These are phyloP conservation scores for Rhadinocentrus ornatus DNA, from an alignment of 2,797 vertebrate genomes.

Conservation along the genomic window DNA sequence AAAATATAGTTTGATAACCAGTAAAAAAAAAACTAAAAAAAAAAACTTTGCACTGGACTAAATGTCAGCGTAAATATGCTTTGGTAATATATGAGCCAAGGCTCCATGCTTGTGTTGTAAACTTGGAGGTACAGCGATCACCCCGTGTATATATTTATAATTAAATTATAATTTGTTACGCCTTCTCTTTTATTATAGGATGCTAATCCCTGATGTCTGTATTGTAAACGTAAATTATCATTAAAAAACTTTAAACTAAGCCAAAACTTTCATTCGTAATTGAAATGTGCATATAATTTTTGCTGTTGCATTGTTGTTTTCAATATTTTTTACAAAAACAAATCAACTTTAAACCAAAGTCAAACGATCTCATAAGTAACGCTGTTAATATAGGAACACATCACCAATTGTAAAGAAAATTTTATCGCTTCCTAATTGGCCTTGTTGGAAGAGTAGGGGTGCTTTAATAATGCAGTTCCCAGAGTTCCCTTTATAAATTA, in stretches of 20 bases:
- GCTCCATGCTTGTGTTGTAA: not conserved
- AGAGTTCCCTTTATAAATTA: slow-evolving; percentile 5
- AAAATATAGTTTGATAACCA: not conserved
- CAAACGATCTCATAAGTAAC: not conserved
- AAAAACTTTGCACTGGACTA: not conserved
- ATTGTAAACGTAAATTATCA: no score
- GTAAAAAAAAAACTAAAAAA: not conserved
- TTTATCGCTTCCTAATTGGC: slow-evolving; percentile 4
- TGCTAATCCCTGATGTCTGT: no score
- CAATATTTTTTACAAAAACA: not conserved
- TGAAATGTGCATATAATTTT: not conserved
- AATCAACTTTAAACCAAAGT: not conserved
- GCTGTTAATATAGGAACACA: not conserved
- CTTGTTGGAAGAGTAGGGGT: slow-evolving; percentile 2
- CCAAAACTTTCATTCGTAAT: no score
- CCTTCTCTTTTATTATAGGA: not conserved
- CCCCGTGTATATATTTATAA: slow-evolving; percentile 5
- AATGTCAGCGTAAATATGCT: not conserved
- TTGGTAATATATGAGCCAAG: not conserved
- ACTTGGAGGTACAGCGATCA: not conserved
- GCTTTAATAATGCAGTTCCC: slow-evolving; percentile 8
- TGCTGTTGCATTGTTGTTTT: not conserved
- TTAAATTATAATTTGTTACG: not conserved
- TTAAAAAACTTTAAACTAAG: no score
- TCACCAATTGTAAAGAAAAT: not conserved